Evolutionary conservation across 2,113 vertebrate genomes (phyloP), one percentile per base, ranked within the genome.

Genomic region (Pipa parva): DNA sequence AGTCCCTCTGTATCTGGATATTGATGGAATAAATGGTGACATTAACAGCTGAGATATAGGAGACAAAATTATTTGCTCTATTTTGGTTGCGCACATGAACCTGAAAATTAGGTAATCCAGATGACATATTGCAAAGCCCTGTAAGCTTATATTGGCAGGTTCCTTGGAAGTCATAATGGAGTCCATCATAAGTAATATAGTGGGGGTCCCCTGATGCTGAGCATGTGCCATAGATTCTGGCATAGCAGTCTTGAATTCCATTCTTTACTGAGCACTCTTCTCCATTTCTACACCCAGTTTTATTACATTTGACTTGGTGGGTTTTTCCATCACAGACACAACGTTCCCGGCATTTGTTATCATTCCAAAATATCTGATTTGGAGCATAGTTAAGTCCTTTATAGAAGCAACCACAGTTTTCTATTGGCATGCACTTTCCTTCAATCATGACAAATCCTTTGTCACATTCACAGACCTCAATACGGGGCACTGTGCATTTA

Each of bases 131-230:
- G 29, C 61, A 71, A 0, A 75, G 63, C 1, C 79, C 80, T 0
- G 50, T 18, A 24, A 80, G 58, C 70, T 81, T 74, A 28, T 92
- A 92, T 0, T 75, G 80, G 70, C 91, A 92, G 49, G 85, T 86
- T 49, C 91, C 92, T 73, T 91, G 89, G 78, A 92, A 92, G 75
- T 92, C 56, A 6, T 78, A 91, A 66, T 81, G 79, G 50, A 72
- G 72, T 7, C 86, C 82, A 24, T 93, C 92, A 33, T 88, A 93
- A 50, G 80, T 90, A 70, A 81, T 63, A 15, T 89, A 92, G 73
- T 92, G 90, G 2, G 87, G 87, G 68, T 90, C 89, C 0, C 91
- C 89, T 2, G 79, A 85, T 0, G 75, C 85, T 72, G 85, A 73
- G 75, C 91, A 93, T 27, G 3, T 79, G 20, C 78, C 82, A 0